Percentiles rank a stretch among this genome's conserved stretches.
phyloP scores from a whole-genome alignment of 2,797 vertebrate genomes.

The Falco columbarius region DNA sequence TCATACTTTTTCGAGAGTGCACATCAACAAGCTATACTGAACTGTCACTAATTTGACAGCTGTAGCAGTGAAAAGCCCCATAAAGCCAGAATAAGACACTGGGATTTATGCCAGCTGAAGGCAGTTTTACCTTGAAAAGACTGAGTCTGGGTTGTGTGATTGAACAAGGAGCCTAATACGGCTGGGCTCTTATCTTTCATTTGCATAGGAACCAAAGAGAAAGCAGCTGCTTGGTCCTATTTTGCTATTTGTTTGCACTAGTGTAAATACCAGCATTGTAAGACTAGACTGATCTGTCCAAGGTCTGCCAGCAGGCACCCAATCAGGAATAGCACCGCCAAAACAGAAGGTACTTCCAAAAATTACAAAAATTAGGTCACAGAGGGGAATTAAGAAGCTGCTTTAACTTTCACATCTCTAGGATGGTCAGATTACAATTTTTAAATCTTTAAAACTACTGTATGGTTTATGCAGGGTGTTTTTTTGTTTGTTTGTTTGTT shows the following conservation, averaged over 20 bases:
- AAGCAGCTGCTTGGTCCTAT: background rate
- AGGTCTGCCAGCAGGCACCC: background rate
- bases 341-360: background rate
- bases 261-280: background rate
- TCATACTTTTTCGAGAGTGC: background rate
- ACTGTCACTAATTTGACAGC: constrained; percentile 52
- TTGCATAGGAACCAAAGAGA: background rate
- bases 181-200: constrained; percentile 21
- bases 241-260: background rate
- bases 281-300: background rate
- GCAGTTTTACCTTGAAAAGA: constrained; percentile 53
- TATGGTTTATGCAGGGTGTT: background rate
- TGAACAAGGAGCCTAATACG: constrained; percentile 23
- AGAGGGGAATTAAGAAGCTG: background rate
- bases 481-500: no score
- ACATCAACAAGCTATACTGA: background rate
- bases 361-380: background rate
- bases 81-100: constrained; percentile 9
- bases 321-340: background rate
- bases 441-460: background rate
- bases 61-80: constrained; percentile 51
- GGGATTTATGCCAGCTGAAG: constrained; percentile 44
- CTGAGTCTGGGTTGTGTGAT: background rate
- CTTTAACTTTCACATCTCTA: background rate
- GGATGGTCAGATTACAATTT: background rate